Conservation (phyloP, 2,888 invertebrate species). For the Bugula neritina region DNA sequence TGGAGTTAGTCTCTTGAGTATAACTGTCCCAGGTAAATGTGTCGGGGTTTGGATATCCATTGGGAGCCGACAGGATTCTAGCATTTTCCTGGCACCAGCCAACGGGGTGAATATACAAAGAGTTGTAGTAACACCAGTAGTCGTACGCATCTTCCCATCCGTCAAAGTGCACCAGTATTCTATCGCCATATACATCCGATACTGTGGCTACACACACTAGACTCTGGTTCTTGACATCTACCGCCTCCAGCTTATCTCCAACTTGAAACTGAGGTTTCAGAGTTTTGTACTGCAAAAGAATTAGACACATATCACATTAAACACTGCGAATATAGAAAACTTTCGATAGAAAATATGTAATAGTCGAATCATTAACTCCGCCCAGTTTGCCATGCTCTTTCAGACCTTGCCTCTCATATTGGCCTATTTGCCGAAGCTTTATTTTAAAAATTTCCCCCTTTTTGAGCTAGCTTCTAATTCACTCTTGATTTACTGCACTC, state of each 20-base stretch:
- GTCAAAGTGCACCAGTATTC: constrained; percentile 86
- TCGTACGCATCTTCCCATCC: constrained; percentile 92
- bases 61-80: constrained; percentile 72
- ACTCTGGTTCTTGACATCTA: constrained; percentile 77
- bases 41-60: constrained; percentile 59
- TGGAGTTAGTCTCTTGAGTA: constrained; percentile 67
- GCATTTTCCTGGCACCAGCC: constrained; percentile 83
- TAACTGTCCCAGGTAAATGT: constrained; percentile 79
- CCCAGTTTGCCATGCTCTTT: no score
- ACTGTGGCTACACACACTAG: constrained; percentile 83
- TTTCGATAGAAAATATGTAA: no score
- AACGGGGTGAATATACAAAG: constrained; percentile 86
- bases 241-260: constrained; percentile 89
- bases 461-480: no score
- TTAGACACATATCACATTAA: background rate
- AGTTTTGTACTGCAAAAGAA: background rate
- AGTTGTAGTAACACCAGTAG: constrained; percentile 85
- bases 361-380: no score
- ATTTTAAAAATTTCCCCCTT: no score
- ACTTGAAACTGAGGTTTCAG: constrained; percentile 58
- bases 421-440: no score
- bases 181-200: constrained; percentile 75
- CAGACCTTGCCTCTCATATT: no score
- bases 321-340: no score
- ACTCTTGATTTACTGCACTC: no score